Conservation (phyloP, 2,113 vertebrate species). For the Fulica atra region DNA sequence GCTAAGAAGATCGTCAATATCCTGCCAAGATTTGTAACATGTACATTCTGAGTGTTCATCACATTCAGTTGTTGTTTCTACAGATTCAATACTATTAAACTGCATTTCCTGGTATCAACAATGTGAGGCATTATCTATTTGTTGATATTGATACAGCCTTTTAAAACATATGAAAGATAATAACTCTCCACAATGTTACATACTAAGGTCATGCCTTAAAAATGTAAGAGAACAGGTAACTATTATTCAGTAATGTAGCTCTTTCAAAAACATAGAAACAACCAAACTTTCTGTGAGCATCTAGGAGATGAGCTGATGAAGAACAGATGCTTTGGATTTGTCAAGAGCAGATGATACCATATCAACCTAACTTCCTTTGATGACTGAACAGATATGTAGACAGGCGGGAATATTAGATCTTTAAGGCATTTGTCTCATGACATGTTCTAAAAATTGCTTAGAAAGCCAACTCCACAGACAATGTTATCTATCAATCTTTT, state of each 20-base stretch:
- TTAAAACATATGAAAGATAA: neutral
- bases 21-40: neutral
- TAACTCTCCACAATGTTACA: neutral
- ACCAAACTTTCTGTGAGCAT: neutral
- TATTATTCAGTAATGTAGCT: neutral
- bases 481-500: neutral
- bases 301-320: neutral
- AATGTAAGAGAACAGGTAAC: neutral
- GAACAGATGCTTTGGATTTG: neutral
- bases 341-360: neutral
- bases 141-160: neutral
- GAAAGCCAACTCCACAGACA: neutral
- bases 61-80: neutral
- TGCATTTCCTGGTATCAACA: neutral
- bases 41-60: neutral
- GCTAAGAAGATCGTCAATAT: neutral
- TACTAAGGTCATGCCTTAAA: neutral
- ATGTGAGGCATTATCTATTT: neutral
- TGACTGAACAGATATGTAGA: neutral
- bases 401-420: neutral
- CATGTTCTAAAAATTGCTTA: neutral
- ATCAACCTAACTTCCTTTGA: neutral
- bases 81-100: neutral
- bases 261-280: neutral
- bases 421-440: neutral